Percentiles rank a stretch among this genome's conserved stretches.
Conservation (phyloP, 2,888 invertebrate genomes). For the Quadroppia sp. region DNA sequence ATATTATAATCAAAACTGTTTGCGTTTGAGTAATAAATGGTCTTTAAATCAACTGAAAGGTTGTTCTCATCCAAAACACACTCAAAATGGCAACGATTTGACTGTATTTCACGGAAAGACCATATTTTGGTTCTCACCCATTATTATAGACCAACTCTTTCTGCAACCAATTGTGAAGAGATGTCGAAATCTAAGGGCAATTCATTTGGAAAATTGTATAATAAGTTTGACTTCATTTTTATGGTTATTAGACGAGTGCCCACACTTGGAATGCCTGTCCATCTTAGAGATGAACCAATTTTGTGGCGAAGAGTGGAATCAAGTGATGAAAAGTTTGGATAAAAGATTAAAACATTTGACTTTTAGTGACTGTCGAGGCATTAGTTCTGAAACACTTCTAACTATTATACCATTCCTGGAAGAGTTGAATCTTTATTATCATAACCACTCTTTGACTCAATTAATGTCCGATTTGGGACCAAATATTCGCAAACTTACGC, state of each 20-base stretch:
- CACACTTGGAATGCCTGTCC: not conserved
- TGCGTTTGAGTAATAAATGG: too few relatives aligned
- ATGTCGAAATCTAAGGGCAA: not conserved
- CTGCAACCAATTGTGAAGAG: not conserved
- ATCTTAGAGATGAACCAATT: not conserved
- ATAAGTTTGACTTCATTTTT: not conserved
- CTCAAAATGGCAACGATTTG: not conserved
- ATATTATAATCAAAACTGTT: not conserved
- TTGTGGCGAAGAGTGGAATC: not conserved
- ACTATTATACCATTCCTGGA: not conserved
- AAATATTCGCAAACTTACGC: not conserved
- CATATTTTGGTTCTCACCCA: not conserved
- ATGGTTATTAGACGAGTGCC: not conserved
- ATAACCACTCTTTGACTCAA: not conserved
- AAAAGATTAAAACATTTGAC: not conserved
- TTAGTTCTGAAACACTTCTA: not conserved
- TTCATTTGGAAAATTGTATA: not conserved
- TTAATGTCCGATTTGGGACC: not conserved
- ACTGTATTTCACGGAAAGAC: not conserved
- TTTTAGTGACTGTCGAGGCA: not conserved
- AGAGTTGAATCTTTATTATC: not conserved
- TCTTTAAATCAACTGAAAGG: not conserved
- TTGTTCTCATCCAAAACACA: not conserved
- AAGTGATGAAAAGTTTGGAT: not conserved
- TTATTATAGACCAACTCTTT: not conserved